Percentiles rank a stretch among this genome's conserved stretches.
Conservation (phyloP, 2,888 invertebrate genomes). For the Pasiphila rectangulata region DNA sequence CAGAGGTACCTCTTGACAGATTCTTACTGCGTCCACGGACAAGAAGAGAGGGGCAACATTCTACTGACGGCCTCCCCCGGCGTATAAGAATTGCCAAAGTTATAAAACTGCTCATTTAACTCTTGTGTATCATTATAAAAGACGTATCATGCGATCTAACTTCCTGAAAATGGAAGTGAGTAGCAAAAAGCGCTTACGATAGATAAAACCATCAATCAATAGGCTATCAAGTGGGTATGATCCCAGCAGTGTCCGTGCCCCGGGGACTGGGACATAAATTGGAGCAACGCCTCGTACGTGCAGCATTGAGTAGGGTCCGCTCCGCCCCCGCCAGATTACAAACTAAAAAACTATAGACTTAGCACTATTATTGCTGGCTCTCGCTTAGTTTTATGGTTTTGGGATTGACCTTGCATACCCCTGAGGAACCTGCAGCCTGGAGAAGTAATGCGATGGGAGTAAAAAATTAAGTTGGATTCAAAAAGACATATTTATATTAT, state of each 20-base stretch:
- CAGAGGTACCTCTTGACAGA: too few relatives aligned
- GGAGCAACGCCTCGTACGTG: slow-evolving; percentile 28
- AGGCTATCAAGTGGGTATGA: slow-evolving; percentile 20
- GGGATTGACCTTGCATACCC: slow-evolving; percentile 8
- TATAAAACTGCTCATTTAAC: too few relatives aligned
- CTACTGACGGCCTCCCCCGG: too few relatives aligned
- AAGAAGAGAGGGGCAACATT: too few relatives aligned
- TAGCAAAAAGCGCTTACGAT: slow-evolving; percentile 5
- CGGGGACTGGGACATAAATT: slow-evolving; percentile 27
- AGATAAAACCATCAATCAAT: slow-evolving; percentile 22
- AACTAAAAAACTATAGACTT: slow-evolving; percentile 9
- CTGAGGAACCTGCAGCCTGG: neutral
- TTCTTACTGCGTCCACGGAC: too few relatives aligned
- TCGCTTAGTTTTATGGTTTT: slow-evolving; percentile 19
- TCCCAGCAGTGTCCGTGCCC: slow-evolving; percentile 13
- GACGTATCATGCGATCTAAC: neutral
- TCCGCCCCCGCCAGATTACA: slow-evolving; percentile 28
- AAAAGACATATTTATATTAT: too few relatives aligned
- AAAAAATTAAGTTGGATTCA: neutral
- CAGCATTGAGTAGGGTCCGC: slow-evolving; percentile 27
- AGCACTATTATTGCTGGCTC: slow-evolving; percentile 10
- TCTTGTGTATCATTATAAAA: too few relatives aligned
- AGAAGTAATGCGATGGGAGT: neutral
- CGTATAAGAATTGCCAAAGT: too few relatives aligned
- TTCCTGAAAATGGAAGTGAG: neutral